Evolutionary conservation across 2,797 vertebrate species (phyloP).

Genomic region (Poecilia wingei): DNA sequence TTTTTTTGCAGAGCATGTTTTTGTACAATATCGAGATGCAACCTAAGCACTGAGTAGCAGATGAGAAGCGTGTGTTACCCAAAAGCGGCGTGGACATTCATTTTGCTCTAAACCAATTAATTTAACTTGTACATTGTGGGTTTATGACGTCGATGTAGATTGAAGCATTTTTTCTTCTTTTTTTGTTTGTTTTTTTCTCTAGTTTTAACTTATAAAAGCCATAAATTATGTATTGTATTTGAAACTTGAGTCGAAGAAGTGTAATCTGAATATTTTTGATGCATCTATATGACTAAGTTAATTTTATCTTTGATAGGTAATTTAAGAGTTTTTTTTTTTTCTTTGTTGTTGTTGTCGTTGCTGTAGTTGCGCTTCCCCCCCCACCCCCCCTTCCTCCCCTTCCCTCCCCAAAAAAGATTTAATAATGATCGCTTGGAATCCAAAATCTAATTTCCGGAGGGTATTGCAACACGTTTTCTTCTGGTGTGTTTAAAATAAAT

Average conservation of each 20-base stretch:
- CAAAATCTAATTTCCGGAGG: conserved; percentile 75
- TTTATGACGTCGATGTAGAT: conserved; percentile 76
- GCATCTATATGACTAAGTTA: conserved; percentile 84
- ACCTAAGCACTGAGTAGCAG: conserved; percentile 83
- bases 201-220: conserved; percentile 86
- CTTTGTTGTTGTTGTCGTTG: conserved; percentile 37
- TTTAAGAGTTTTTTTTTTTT: conserved; percentile 71
- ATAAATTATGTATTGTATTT: conserved; percentile 89
- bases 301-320: conserved; percentile 76
- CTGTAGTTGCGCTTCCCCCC: conserved; percentile 62
- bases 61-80: conserved; percentile 74
- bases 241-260: conserved; percentile 83
- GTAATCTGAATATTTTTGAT: conserved; percentile 86
- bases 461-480: conserved; percentile 71
- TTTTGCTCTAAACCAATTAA: conserved; percentile 80
- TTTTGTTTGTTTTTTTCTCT: conserved; percentile 40
- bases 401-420: no score
- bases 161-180: conserved; percentile 59
- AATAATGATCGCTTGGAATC: no score
- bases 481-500: conserved; percentile 43
- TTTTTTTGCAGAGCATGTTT: conserved; percentile 80
- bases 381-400: no score
- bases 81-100: conserved; percentile 71
- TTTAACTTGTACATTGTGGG: conserved; percentile 86
- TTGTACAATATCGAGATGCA: conserved; percentile 80